A percentile compares a stretch with the other conserved stretches of the same genome.
These are phyloP conservation scores for Oryctes rhinoceros DNA, from an alignment of 1,140 invertebrate species.

Conservation along the genomic window DNA sequence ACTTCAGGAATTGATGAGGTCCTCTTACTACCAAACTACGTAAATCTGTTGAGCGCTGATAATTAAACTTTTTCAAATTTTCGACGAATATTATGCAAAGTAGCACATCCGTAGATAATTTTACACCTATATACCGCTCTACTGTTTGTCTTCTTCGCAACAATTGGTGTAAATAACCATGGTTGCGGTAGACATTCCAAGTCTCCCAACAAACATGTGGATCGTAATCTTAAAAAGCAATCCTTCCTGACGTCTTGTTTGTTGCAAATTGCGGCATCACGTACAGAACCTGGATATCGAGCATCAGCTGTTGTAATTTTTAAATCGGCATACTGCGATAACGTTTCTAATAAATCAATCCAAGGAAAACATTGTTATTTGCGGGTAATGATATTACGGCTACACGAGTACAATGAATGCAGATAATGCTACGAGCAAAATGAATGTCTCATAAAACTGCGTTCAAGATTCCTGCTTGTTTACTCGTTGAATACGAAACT, in stretches of 20 bases:
- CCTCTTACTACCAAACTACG: background rate
- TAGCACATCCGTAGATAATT: background rate
- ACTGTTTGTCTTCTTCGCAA: background rate
- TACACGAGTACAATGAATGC: conserved; percentile 30
- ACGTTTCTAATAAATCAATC: conserved; percentile 43
- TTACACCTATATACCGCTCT: background rate
- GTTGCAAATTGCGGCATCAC: conserved; percentile 51
- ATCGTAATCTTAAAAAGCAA: background rate
- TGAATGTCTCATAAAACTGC: background rate
- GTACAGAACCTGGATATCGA: conserved; percentile 52
- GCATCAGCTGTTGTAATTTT: conserved; percentile 50
- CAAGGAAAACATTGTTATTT: conserved; percentile 4
- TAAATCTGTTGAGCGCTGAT: no score
- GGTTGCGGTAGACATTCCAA: background rate
- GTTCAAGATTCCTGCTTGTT: background rate
- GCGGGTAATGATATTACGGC: conserved; percentile 17
- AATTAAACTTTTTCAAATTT: background rate
- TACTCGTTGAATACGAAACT: background rate
- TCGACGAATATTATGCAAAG: background rate
- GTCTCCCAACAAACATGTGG: background rate
- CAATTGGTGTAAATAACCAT: background rate
- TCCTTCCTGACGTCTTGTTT: background rate
- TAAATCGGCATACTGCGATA: conserved; percentile 51
- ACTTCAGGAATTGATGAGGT: background rate
- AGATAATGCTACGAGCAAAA: background rate